Evolutionary conservation across 2,888 invertebrate genomes (phyloP), one percentile per base, ranked within the genome.

Genomic region (Morpho achilles): DNA sequence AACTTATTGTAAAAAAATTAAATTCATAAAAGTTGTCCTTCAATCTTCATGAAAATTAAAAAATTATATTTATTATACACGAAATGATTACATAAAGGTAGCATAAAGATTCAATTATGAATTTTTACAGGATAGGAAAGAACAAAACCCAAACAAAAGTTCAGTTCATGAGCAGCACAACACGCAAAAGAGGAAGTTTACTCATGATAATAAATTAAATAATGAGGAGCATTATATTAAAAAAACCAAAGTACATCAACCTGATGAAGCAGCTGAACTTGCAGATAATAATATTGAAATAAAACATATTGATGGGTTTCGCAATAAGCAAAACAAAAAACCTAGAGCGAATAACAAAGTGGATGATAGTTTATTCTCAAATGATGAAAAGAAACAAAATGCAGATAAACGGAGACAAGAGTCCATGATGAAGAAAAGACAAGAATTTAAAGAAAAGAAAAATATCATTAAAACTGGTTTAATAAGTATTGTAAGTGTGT

Each of bases 401-500:
- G 56, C 67, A 10, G 69, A 65, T 49, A 59, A 90, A 60, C 95
- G 94, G 76, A 91, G 96, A 59, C 78, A 93, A 58, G 92, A 94
- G 66, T 94, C 95, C 0, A 80, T 95, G 59, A 92, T 90, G 64
- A 92, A 92, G 69, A 94, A 93, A 80, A 92, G 93, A 67, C 90
- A 92, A 65, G 91, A 91, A 41, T 95, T 94, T 67, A 91, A 91
- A 76, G 86, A 92, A 59, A 94, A 95, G 72, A 93, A 94, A 80
- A 87, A 87, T 53, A 81, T 92, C 7, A 93, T 96, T 48, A 92
- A 94, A 79, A 82, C 91, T 66, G 94, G 95, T 8, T 79, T 96
- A 53, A 87, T 91, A 52, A 87, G 88, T 63, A 85, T 93, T 72
- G 94, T 94, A 85, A 87, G 92, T 87, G 32, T 32, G 52, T n/a